Evolutionary conservation across 2,797 vertebrate species (phyloP), one percentile per base, ranked within the genome.

Genomic region (Acipenser ruthenus): DNA sequence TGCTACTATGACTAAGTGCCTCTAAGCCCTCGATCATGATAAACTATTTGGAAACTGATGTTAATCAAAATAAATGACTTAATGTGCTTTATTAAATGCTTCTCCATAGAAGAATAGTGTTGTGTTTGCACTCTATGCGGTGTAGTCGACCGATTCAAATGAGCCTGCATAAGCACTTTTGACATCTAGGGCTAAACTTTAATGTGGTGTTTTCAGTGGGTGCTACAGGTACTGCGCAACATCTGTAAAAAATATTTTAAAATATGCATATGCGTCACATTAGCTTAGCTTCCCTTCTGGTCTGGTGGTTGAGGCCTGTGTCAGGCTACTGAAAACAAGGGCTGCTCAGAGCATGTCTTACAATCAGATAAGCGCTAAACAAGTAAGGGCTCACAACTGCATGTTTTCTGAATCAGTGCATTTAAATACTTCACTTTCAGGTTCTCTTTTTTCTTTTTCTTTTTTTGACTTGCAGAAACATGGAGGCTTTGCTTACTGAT

Each of bases 31-130:
- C 78, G 81, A 83, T 83, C 81, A 83, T 65, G 70, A 80, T 70
- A 37, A 80, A 81, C 76, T 73, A 80, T 79, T 84, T 71, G 71
- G 71, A 73, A 74, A 77, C 75, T 73, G 77, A 74, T 71, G 80
- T 68, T 74, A 83, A 78, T 49, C 80, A 77, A 82, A 85, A 81
- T 69, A 37, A 37, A 86, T 79, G 66, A 65, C 72, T 67, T 71
- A 62, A 81, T 80, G 72, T 73, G 69, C 64, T 79, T 84, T 84
- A 81, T 83, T 81, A 84, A 79, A 72, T 73, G 74, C 75, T 81
- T 80, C 73, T 80, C 79, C 72, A 71, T 78, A 77, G 64, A 72
- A 74, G 75, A 72, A 77, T 77, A 72, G 70, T 76, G 70, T 75
- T 80, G 78, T 37, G 37, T 77, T 74, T 82, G 70, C 74, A 50